These are phyloP conservation scores for Labeo catla DNA, from an alignment of 2,113 vertebrate species.

Conservation along the genomic window DNA sequence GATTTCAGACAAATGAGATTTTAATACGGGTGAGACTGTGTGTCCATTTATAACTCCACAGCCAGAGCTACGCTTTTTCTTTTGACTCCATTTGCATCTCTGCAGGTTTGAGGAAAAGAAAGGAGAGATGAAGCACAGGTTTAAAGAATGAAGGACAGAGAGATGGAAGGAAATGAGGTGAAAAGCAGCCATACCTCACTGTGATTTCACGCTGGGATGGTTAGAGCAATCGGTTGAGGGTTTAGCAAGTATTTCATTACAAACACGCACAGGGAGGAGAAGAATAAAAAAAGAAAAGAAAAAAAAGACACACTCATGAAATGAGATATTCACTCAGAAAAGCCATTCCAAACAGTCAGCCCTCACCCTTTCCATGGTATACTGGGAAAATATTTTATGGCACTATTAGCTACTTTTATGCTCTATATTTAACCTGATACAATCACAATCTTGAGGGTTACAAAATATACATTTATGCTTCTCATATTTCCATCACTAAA, in stretches of 20 bases:
- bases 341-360: slow-evolving; percentile 47
- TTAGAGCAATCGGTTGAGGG: slow-evolving; percentile 74
- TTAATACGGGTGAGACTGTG: neutral
- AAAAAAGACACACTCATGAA: slow-evolving; percentile 51
- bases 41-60: neutral
- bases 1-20: neutral
- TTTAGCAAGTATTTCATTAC: slow-evolving; percentile 61
- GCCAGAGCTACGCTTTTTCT: slow-evolving; percentile 6
- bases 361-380: slow-evolving; percentile 32
- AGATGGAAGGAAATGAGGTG: slow-evolving; percentile 6
- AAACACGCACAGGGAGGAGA: slow-evolving; percentile 40
- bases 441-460: neutral
- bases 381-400: neutral
- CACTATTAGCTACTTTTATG: neutral
- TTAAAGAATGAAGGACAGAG: slow-evolving; percentile 2
- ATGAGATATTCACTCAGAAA: slow-evolving; percentile 48
- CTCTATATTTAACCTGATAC: neutral
- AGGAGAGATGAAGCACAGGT: slow-evolving; percentile 3
- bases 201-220: slow-evolving; percentile 87
- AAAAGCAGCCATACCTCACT: slow-evolving; percentile 80
- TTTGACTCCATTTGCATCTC: slow-evolving; percentile 40
- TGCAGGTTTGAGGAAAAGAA: slow-evolving; percentile 15
- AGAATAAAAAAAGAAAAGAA: slow-evolving; percentile 50
- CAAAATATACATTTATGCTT: neutral
- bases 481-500: neutral